Conservation (phyloP, 2,113 vertebrate species). For the Polypterus senegalus region DNA sequence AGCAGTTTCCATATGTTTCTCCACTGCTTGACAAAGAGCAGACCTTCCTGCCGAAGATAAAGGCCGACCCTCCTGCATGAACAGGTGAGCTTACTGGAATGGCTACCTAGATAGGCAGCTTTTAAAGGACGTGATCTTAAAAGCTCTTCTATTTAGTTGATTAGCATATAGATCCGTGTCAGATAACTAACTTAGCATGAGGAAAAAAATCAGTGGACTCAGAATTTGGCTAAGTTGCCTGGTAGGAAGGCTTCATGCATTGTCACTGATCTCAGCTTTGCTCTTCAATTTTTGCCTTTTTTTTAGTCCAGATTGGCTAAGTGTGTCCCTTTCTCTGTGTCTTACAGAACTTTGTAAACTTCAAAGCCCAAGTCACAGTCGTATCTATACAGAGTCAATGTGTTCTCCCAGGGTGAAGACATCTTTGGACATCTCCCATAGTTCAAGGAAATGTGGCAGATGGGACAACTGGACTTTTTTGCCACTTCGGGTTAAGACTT, state of each 20-base stretch:
- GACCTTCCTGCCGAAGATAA: not conserved
- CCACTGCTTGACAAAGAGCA: not conserved
- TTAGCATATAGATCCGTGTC: not conserved
- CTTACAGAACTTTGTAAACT: too few species aligned
- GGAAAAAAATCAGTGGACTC: not conserved
- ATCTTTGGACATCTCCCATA: too few species aligned
- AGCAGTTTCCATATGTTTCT: constrained; percentile 1
- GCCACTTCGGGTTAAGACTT: too few species aligned
- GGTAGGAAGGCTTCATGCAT: not conserved
- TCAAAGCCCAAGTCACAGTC: too few species aligned
- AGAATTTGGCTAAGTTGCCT: not conserved
- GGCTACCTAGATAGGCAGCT: not conserved
- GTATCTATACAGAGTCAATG: too few species aligned
- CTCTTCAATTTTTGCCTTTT: too few species aligned
- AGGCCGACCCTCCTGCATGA: not conserved
- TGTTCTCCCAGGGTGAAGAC: too few species aligned
- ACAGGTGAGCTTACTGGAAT: not conserved
- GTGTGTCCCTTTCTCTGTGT: too few species aligned
- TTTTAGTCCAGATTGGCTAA: too few species aligned
- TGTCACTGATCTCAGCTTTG: not conserved
- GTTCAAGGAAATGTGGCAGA: too few species aligned
- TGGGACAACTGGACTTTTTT: too few species aligned
- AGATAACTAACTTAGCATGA: not conserved
- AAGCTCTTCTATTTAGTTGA: not conserved
- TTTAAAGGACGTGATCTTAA: not conserved